phyloP scores from a whole-genome alignment of 2,888 invertebrate species.

The Athalia cordata region DNA sequence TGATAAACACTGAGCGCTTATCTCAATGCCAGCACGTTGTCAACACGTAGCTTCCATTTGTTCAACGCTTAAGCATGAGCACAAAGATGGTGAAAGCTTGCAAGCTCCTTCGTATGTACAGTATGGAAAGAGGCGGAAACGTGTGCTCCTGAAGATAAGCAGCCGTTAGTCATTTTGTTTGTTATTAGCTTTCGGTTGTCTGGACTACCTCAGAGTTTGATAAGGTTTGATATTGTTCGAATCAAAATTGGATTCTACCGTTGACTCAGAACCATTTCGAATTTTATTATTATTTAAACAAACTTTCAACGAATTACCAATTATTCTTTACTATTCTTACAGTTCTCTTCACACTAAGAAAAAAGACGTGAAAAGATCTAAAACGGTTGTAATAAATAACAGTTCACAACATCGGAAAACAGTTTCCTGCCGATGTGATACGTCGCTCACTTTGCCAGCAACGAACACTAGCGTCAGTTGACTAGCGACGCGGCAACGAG shows the following conservation, averaged over 20 bases:
- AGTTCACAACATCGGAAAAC: not conserved
- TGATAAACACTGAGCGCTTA: slow-evolving; percentile 1
- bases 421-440: not conserved
- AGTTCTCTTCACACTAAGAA: not conserved
- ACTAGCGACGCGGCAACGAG: slow-evolving; percentile 8
- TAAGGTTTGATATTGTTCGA: too few relatives aligned
- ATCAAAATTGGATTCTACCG: too few relatives aligned
- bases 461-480: not conserved
- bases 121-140: not conserved
- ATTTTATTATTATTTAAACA: too few relatives aligned
- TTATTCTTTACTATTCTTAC: too few relatives aligned
- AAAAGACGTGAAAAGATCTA: not conserved
- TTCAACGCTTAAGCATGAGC: not conserved
- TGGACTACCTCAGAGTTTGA: too few relatives aligned
- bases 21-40: slow-evolving; percentile 8
- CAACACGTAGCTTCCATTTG: slow-evolving; percentile 3
- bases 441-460: not conserved
- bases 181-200: too few relatives aligned
- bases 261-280: too few relatives aligned
- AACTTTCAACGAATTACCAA: too few relatives aligned
- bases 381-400: not conserved
- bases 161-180: too few relatives aligned
- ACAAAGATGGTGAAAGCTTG: not conserved
- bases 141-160: not conserved
- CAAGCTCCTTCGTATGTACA: not conserved